Conservation (phyloP, 2,797 vertebrate genomes). For the Atherinosoma microstoma region DNA sequence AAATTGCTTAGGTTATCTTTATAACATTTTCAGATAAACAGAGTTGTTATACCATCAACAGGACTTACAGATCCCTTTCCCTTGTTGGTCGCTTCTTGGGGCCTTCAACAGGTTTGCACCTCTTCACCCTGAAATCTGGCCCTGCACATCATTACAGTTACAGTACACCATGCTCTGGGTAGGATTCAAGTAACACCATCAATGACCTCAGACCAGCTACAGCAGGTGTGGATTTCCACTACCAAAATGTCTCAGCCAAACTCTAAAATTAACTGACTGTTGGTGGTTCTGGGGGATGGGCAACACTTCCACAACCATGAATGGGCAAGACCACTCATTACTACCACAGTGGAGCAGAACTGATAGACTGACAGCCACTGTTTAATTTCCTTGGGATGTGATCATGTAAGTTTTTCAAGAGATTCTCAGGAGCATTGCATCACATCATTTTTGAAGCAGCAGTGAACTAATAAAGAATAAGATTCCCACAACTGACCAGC, state of each 20-base stretch:
- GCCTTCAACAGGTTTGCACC: slow-evolving; percentile 4
- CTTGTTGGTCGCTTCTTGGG: slow-evolving; percentile 17
- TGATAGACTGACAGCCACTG: background rate
- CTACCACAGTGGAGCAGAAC: background rate
- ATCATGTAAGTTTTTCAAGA: background rate
- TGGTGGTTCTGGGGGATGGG: slow-evolving; percentile 15
- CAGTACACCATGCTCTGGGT: slow-evolving; percentile 38
- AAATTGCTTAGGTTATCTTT: background rate
- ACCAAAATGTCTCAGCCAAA: slow-evolving; percentile 25
- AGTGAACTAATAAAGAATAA: background rate
- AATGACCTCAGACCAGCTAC: slow-evolving; percentile 23
- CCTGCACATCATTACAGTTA: slow-evolving; percentile 38
- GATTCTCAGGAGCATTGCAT: background rate
- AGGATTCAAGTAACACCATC: slow-evolving; percentile 46
- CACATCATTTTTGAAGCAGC: background rate
- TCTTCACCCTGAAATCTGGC: slow-evolving; percentile 19
- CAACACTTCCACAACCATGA: slow-evolving; percentile 60
- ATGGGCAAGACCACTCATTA: slow-evolving; percentile 53
- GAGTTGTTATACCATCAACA: background rate
- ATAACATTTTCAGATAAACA: background rate
- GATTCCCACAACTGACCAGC: background rate
- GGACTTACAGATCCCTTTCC: background rate
- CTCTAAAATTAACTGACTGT: slow-evolving; percentile 74
- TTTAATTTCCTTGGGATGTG: background rate
- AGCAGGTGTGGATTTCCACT: slow-evolving; percentile 63